Base-by-base conservation (phyloP, 37 sponge, comb jelly and placozoan species). In the Spongilla lacustris region DNA sequence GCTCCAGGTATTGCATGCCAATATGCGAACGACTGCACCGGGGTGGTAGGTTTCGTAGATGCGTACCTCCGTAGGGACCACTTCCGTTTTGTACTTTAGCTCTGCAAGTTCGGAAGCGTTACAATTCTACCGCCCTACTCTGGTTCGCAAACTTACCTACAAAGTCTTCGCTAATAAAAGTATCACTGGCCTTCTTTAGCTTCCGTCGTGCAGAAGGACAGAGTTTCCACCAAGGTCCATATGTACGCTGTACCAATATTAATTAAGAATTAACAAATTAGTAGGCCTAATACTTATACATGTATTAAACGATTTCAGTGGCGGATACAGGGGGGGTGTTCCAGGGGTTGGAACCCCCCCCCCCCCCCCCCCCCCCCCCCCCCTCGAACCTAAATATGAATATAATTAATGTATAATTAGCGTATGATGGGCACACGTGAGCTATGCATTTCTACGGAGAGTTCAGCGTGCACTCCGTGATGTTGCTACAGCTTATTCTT, bases 31-130 rank as follows among this genome's bases (percentile, higher is more conserved):
- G 50, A 92, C 92, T 67, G 81, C 80, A 29, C 92, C 92, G 73
- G 92, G 92, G 50, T 92, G 84, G 49, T 92, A 92, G 1, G 85
- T 88, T 71, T 92, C 92, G 48, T 83, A 78, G 71, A 92, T 88
- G 36, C 66, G 22, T 24, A 92, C 81, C 9, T 23, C 66, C n/a
- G 84, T 41, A 14, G 92, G 92, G 26, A 84, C 69, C 19, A 88
- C 81, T 31, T 80, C 26, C 0, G 22, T 28, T 23, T 68, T 33
- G 38, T 86, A 92, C 41, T 48, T 37, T 24, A 92, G 76, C 70
- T 92, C 92, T 92, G 79, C 9, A 23, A 36, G 69, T 31, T n/a
- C n/a, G 68, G 17, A 13, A 4, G 13, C n/a, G n/a, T 35, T 77
- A 48, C 23, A 50, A 13, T 4, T 23, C 3, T 46, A 37, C 48